A percentile compares a stretch with the other conserved stretches of the same genome.
Conservation (phyloP, 2,888 invertebrate species). For the Cheilosia soror region DNA sequence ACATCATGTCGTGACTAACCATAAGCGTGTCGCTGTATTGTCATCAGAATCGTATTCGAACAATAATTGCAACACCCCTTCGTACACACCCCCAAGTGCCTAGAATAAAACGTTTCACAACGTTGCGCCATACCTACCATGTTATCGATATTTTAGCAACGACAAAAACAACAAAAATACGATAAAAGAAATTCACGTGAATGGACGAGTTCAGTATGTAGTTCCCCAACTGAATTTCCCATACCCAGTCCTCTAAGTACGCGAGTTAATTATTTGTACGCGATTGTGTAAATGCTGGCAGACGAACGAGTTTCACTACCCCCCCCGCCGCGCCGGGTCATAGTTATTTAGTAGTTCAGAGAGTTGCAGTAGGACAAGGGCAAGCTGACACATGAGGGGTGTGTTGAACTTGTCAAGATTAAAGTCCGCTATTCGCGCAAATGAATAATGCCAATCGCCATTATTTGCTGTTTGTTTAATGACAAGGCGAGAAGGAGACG, state of each 20-base stretch:
- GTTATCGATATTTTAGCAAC: slow-evolving; percentile 12
- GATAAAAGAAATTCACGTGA: slow-evolving; percentile 46
- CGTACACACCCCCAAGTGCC: slow-evolving; percentile 27
- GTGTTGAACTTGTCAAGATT: slow-evolving; percentile 12
- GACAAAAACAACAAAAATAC: not conserved
- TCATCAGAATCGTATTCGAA: not conserved
- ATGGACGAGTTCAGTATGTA: slow-evolving; percentile 9
- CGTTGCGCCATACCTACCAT: slow-evolving; percentile 19
- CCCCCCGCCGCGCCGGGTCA: not conserved
- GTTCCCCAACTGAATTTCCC: slow-evolving; percentile 36
- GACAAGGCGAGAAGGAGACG: not conserved
- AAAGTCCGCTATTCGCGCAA: slow-evolving; percentile 9
- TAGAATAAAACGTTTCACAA: slow-evolving; percentile 61
- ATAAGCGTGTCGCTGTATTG: not conserved
- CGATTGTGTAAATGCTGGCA: slow-evolving; percentile 32
- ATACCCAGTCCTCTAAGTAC: not conserved
- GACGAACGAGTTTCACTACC: not conserved
- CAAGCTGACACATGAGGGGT: not conserved
- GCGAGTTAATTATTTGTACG: slow-evolving; percentile 14
- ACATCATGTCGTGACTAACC: not conserved
- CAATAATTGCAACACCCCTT: slow-evolving; percentile 9
- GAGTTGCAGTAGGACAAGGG: not conserved
- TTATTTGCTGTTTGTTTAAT: not conserved
- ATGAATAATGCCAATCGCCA: not conserved
- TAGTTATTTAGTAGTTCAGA: slow-evolving; percentile 6